phyloP scores from a whole-genome alignment of 2,797 vertebrate genomes.

The Cirrhinus mrigala region DNA sequence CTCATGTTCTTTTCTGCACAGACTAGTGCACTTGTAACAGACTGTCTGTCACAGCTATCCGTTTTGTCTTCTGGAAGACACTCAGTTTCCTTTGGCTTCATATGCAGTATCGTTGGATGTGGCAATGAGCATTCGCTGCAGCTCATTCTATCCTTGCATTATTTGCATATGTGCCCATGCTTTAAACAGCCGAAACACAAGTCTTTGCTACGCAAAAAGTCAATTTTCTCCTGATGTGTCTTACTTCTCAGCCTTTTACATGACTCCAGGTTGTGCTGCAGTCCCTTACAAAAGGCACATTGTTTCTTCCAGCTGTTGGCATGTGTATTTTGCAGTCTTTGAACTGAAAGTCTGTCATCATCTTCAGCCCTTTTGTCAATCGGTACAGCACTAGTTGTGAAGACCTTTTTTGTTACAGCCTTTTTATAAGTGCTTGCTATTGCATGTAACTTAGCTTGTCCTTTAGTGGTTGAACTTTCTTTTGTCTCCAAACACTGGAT shows the following conservation, averaged over 20 bases:
- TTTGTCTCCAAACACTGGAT: too few relatives aligned
- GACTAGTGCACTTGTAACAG: not conserved
- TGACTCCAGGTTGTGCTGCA: constrained; percentile 38
- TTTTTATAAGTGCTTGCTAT: constrained; percentile 2
- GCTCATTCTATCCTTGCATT: not conserved
- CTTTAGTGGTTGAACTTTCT: not conserved
- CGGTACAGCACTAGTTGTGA: not conserved
- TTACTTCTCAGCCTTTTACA: constrained; percentile 59
- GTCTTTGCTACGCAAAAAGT: constrained; percentile 48
- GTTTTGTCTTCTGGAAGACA: not conserved
- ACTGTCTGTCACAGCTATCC: not conserved
- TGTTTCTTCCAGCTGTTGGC: constrained; percentile 20
- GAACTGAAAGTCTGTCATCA: not conserved
- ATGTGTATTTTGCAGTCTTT: constrained; percentile 5
- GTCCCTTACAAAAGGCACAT: constrained; percentile 51
- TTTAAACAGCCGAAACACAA: constrained; percentile 57
- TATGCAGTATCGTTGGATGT: constrained; percentile 7
- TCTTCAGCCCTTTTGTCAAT: too few relatives aligned
- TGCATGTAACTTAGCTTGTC: not conserved
- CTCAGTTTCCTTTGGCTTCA: constrained; percentile 3
- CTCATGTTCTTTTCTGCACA: not conserved
- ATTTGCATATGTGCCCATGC: constrained; percentile 27
- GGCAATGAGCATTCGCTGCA: not conserved
- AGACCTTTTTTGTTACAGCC: constrained; percentile 4
- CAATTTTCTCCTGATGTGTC: constrained; percentile 62